Base-by-base conservation (phyloP, 2,888 invertebrate species). In the Amphipoea oculea region DNA sequence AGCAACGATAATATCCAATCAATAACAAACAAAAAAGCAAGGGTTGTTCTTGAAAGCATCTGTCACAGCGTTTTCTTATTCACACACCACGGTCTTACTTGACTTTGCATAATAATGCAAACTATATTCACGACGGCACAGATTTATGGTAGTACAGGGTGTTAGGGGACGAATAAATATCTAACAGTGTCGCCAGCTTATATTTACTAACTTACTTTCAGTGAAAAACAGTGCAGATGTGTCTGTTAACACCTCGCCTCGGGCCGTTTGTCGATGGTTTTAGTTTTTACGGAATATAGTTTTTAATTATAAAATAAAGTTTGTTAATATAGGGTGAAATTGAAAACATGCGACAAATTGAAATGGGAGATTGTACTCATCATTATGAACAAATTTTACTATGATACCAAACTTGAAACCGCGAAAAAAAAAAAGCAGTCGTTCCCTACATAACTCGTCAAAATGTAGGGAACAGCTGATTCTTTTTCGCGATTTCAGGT, bases 71-170 rank as follows among this genome's bases (percentile, higher is more conserved):
- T 81, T 86, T 88, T 79, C 86, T 80, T 87, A 92, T 93, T 92
- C 93, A 91, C 94, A 92, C 91, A 86, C 89, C 86, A 83, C 89
- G 80, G 91, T 91, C 91, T 91, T 88, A 93, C 94, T 95, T 92
- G 93, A 94, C 88, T 95, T 95, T 93, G 92, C 95, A 95, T 95
- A 95, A 95, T 94, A 95, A 95, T 94, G 94, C 94, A 94, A 95
- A 95, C 93, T 94, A 94, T 94, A 95, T 95, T 95, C 95, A 94
- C 92, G 91, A 92, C 92, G 90, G 89, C 92, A 92, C 92, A 93
- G 94, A 94, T 93, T 94, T 94, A 94, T 94, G 90, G 92, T 84
- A 80, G 85, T 89, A 90, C 89, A 86, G 90, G 90, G 93, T 91
- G 93, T 93, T 92, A 91, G 92, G 92, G 92, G 91, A 92, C 93